Base-by-base conservation (phyloP, 2,113 vertebrate species). In the Neopipo cinnamomea region DNA sequence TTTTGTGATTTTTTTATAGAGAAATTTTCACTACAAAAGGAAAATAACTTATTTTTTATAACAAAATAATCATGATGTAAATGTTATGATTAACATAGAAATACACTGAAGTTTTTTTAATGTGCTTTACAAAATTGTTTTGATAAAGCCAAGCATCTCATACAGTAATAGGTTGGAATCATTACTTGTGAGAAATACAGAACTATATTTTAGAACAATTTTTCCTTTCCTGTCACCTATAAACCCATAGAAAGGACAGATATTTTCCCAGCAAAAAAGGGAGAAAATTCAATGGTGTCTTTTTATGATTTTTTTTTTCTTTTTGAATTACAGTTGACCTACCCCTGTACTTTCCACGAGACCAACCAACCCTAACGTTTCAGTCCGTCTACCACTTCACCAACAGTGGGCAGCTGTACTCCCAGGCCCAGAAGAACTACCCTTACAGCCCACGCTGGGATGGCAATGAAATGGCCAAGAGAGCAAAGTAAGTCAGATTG, bases 401-500 rank as follows among this genome's bases (percentile, higher is more conserved):
- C 92, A 99, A 97, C 98, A 99, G 99, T 49, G 99, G 99, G 49
- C 99, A 99, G 95, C 98, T 99, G 52, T 99, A 99, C 95, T 99
- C 99, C 49, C 99, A 99, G 97, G 98, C 99, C 96, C 99, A 99
- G 97, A 99, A 99, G 97, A 99, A 99, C 27, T 99, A 99, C 78
- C 99, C 99, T 1, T 99, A 99, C 96, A 99, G 99, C 97, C 99
- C 99, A 7, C 99, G 99, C 94, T 99, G 99, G 99, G 99, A 99
- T 56, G 99, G 99, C 96, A 99, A 99, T 61, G 99, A 99, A 97
- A 99, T 99, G 99, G 99, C 99, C 93, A 99, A 99, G 98, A 98
- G 99, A 98, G 99, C 99, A 92, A 99, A 99, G 99, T 99, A 98
- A 99, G 99, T 97, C 47, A 62, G 47, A 35, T 72, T 42, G 19